Evolutionary conservation across 1,140 invertebrate species (phyloP).

Genomic region (Hycleus phaleratus): DNA sequence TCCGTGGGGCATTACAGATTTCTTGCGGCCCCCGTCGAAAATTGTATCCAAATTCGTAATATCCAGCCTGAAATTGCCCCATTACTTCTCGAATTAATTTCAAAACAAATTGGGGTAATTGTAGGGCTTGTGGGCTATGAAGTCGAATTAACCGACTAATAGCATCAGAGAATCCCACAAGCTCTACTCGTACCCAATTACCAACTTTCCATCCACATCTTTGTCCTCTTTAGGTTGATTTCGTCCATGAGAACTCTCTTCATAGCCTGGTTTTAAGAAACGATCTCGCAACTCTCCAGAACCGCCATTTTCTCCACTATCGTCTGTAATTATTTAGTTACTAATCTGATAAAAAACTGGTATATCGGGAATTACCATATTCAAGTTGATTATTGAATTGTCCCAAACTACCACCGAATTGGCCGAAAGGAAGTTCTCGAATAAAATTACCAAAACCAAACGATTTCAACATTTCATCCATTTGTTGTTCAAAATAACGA

Average conservation of each 20-base stretch:
- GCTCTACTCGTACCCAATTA: slow-evolving; percentile 29
- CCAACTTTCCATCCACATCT: slow-evolving; percentile 46
- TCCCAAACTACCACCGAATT: slow-evolving; percentile 9
- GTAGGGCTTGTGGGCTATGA: too few relatives aligned
- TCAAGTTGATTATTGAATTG: background rate
- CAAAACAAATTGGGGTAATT: too few relatives aligned
- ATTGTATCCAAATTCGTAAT: slow-evolving; percentile 2
- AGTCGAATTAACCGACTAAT: too few relatives aligned
- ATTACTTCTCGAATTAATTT: too few relatives aligned
- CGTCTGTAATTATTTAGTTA: background rate
- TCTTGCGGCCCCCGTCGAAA: background rate
- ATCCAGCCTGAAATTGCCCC: slow-evolving; percentile 1
- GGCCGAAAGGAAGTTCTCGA: slow-evolving; percentile 6
- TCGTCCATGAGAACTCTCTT: slow-evolving; percentile 17
- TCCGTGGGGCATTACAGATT: background rate
- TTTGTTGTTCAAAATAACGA: slow-evolving; percentile 43
- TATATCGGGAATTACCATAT: background rate
- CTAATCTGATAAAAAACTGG: background rate
- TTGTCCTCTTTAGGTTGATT: slow-evolving; percentile 38
- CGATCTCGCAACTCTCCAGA: slow-evolving; percentile 38
- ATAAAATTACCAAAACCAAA: slow-evolving; percentile 30
- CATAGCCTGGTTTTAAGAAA: slow-evolving; percentile 42
- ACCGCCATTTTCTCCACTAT: background rate
- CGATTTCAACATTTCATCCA: slow-evolving; percentile 40
- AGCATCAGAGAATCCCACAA: background rate